Evolutionary conservation across 23 tunicate genomes (phyloP).

Genomic region (Corella eumyota): DNA sequence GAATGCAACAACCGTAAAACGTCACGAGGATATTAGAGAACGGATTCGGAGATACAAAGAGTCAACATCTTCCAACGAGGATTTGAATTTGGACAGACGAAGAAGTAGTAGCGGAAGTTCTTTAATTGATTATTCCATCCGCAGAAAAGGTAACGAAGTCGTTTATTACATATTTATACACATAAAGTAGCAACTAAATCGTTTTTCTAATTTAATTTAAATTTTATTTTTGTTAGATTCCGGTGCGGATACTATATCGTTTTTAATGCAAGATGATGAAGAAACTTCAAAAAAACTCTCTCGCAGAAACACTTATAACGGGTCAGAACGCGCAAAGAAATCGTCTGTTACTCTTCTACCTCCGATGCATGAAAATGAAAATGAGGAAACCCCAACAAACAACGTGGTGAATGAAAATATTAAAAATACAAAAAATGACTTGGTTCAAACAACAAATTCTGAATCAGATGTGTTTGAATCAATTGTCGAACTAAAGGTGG

Average conservation of each 20-base stretch:
- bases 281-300: too few species aligned
- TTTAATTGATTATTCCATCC: not conserved
- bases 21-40: conserved; percentile 64
- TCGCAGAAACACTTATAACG: too few species aligned
- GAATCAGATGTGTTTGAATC: too few species aligned
- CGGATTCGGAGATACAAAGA: conserved; percentile 62
- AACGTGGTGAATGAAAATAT: too few species aligned
- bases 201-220: not conserved
- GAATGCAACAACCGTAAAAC: not conserved
- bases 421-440: too few species aligned
- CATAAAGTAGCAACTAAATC: not conserved
- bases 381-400: too few species aligned
- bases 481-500: too few species aligned
- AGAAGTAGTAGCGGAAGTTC: conserved; percentile 23
- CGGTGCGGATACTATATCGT: not conserved
- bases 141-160: conserved; percentile 15
- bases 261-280: too few species aligned
- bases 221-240: not conserved
- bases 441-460: too few species aligned
- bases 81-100: conserved; percentile 2
- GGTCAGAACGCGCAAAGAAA: too few species aligned
- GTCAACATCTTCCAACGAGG: conserved; percentile 20
- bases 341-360: too few species aligned
- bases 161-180: not conserved
- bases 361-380: not conserved